Conservation (phyloP, 1,140 invertebrate species). For the Drosophila varians region DNA sequence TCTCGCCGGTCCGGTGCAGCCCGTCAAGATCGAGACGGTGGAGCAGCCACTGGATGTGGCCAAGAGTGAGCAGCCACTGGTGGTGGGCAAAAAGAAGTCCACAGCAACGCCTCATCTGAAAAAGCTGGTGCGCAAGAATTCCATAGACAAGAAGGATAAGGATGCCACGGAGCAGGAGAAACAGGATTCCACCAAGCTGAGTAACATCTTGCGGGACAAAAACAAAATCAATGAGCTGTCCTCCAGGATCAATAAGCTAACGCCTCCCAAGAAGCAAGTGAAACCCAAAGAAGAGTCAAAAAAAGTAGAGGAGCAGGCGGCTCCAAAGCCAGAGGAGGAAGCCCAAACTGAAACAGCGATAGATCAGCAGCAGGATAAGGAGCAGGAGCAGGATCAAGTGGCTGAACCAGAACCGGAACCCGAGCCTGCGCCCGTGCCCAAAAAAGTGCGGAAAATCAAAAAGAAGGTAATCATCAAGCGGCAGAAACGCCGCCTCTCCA, state of each 20-base stretch:
- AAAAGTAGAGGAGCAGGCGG: background rate
- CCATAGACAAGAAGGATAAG: slow-evolving; percentile 59
- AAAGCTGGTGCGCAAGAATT: slow-evolving; percentile 69
- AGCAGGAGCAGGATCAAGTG: background rate
- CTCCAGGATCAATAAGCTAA: slow-evolving; percentile 54
- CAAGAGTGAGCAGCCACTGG: slow-evolving; percentile 31
- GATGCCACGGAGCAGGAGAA: slow-evolving; percentile 16
- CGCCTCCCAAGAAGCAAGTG: slow-evolving; percentile 63
- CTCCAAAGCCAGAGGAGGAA: background rate
- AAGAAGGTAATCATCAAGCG: slow-evolving; percentile 81
- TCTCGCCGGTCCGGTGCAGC: slow-evolving; percentile 69
- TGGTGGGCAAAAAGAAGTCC: slow-evolving; percentile 44
- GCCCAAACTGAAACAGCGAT: background rate
- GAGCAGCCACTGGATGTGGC: slow-evolving; percentile 52
- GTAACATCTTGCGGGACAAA: slow-evolving; percentile 62
- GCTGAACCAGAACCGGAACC: slow-evolving; percentile 14
- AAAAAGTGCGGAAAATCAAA: slow-evolving; percentile 72
- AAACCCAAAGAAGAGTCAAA: slow-evolving; percentile 34
- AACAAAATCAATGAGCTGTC: slow-evolving; percentile 63
- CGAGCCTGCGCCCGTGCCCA: slow-evolving; percentile 40
- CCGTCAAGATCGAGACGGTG: slow-evolving; percentile 71
- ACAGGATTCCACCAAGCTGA: slow-evolving; percentile 35
- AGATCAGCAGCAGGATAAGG: background rate
- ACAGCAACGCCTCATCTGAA: slow-evolving; percentile 48
- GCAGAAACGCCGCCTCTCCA: slow-evolving; percentile 70